Evolutionary conservation across 2,888 invertebrate species (phyloP).

Genomic region (Gastrophysa polygoni): DNA sequence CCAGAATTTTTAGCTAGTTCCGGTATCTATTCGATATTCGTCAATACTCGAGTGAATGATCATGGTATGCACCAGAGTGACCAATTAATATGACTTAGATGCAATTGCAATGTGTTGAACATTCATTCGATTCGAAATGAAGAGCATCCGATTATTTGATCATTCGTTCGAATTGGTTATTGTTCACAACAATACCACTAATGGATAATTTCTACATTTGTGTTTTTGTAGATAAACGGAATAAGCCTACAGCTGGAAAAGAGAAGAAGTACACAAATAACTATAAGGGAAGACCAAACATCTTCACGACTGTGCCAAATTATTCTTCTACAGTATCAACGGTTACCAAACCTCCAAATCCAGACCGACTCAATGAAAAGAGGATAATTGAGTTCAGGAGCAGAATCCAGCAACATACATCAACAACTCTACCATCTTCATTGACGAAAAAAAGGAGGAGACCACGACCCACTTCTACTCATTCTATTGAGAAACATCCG

Average conservation of each 20-base stretch:
- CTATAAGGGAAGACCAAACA: conserved; percentile 11
- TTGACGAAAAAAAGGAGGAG: conserved; percentile 39
- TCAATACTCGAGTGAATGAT: too few relatives aligned
- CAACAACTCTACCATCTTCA: conserved; percentile 53
- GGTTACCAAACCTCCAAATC: not conserved
- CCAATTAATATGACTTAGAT: too few relatives aligned
- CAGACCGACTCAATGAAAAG: not conserved
- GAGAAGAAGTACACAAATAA: conserved; percentile 10
- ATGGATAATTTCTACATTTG: too few relatives aligned
- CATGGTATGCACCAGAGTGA: too few relatives aligned
- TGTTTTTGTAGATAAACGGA: conserved; percentile 22
- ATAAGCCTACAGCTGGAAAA: conserved; percentile 30
- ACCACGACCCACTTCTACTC: conserved; percentile 27
- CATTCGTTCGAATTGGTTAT: too few relatives aligned
- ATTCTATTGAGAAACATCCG: conserved; percentile 37
- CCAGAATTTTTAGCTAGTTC: too few relatives aligned
- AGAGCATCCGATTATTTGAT: too few relatives aligned
- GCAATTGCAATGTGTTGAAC: too few relatives aligned
- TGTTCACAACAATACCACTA: too few relatives aligned
- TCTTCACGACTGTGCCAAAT: conserved; percentile 13
- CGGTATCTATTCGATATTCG: too few relatives aligned
- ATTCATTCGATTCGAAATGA: too few relatives aligned
- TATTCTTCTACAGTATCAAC: conserved; percentile 3
- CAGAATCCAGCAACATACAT: conserved; percentile 16
- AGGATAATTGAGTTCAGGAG: conserved; percentile 13